phyloP scores from a whole-genome alignment of 2,888 invertebrate species.

The Scrobipalpa atriplicella region DNA sequence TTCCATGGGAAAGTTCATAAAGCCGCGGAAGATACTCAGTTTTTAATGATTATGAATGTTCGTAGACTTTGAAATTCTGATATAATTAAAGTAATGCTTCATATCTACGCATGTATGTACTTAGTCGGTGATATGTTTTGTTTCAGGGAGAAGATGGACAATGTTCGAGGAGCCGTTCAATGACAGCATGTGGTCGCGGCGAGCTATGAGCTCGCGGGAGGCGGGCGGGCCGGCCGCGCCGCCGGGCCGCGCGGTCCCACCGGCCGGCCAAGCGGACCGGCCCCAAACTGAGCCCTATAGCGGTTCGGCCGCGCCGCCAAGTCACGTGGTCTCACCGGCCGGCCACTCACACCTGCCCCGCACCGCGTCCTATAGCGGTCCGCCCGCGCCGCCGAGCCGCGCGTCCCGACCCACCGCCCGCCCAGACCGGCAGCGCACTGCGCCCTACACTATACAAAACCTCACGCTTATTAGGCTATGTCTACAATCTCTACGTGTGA shows the following conservation, averaged over 20 bases:
- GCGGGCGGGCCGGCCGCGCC: slow-evolving; percentile 61
- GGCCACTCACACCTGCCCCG: background rate
- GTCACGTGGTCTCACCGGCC: slow-evolving; percentile 49
- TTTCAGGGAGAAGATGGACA: slow-evolving; percentile 79
- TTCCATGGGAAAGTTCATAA: too few relatives aligned
- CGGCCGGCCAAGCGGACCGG: slow-evolving; percentile 35
- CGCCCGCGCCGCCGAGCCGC: slow-evolving; percentile 47
- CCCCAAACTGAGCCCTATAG: too few relatives aligned
- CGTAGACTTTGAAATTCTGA: too few relatives aligned
- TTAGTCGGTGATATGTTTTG: slow-evolving; percentile 47
- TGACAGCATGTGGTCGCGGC: slow-evolving; percentile 79
- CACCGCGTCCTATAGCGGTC: too few relatives aligned
- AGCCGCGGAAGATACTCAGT: too few relatives aligned
- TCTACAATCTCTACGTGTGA: slow-evolving; percentile 69
- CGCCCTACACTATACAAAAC: slow-evolving; percentile 63
- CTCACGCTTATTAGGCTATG: slow-evolving; percentile 77
- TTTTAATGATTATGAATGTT: too few relatives aligned
- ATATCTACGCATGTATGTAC: too few relatives aligned
- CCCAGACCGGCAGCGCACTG: slow-evolving; percentile 34
- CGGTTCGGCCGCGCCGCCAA: slow-evolving; percentile 41
- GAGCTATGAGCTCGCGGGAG: slow-evolving; percentile 73
- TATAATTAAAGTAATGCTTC: too few relatives aligned
- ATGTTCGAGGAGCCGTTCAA: slow-evolving; percentile 71
- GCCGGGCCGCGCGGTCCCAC: slow-evolving; percentile 48
- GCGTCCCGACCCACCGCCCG: slow-evolving; percentile 47